phyloP scores from a whole-genome alignment of 2,888 invertebrate species.

The Hirtodrosophila cameraria region DNA sequence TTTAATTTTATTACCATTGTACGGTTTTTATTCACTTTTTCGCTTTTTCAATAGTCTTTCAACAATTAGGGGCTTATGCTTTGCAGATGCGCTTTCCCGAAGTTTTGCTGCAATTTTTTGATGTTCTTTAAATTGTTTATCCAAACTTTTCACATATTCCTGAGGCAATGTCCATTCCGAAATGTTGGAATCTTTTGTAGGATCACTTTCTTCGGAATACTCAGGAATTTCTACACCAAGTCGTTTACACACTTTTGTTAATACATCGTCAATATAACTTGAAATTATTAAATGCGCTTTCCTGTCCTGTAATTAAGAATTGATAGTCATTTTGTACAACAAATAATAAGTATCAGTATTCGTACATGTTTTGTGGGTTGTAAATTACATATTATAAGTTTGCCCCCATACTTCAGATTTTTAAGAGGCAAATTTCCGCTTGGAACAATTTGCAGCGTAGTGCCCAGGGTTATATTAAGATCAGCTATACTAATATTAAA shows the following conservation, averaged over 20 bases:
- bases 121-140: constrained; percentile 86
- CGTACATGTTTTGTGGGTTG: constrained; percentile 98
- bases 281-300: constrained; percentile 95
- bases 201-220: constrained; percentile 88
- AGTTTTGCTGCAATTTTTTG: constrained; percentile 27
- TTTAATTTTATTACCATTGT: neutral
- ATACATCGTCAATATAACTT: constrained; percentile 93
- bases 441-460: constrained; percentile 98
- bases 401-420: constrained; percentile 93
- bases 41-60: constrained; percentile 33
- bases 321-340: neutral
- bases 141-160: constrained; percentile 86
- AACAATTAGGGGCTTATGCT: constrained; percentile 7
- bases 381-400: constrained; percentile 96
- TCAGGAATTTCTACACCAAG: constrained; percentile 90
- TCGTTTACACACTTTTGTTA: constrained; percentile 89
- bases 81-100: neutral
- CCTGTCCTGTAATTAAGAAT: constrained; percentile 88
- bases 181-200: constrained; percentile 85
- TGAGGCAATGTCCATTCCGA: constrained; percentile 90
- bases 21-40: constrained; percentile 39
- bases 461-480: constrained; percentile 96
- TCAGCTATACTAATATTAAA: constrained; percentile 90
- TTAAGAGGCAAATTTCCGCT: constrained; percentile 96
- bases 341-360: neutral